Base-by-base conservation (phyloP, 2,888 invertebrate species). In the Agonopterix subpropinquella region DNA sequence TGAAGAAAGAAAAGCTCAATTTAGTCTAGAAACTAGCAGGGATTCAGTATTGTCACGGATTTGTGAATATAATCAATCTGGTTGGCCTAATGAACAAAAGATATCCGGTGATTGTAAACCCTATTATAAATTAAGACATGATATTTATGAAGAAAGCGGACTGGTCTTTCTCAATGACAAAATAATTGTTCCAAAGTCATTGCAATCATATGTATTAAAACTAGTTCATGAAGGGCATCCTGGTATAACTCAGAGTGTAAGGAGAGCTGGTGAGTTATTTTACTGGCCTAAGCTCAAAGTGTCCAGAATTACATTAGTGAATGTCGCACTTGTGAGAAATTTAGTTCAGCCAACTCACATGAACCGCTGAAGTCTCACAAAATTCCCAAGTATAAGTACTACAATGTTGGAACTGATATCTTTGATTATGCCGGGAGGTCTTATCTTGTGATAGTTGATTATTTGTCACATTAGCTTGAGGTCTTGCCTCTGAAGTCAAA, bases 401-500 rank as follows among this genome's bases (percentile, higher is more conserved):
- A 28, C 3, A 53, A 55, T 50, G 46, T 55, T 36, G 53, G 53
- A 5, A 45, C 44, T 11, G 50, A 55, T n/a, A 55, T 55, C 8
- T 37, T 53, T 7, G 55, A 55, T n/a, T 47, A 50, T 36, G 28
- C 5, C 7, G 50, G 48, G 13, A 52, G 52, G 41, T 43, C 7
- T 11, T 54, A 44, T 10, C 11, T 55, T 15, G 53, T 53, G 4
- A 44, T 51, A 10, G 37, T 52, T 9, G 54, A 54, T 44, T 52
- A 52, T 39, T 49, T 51, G 41, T 50, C 54, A 4, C 52, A 54
- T 43, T 54, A 52, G 54, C 13, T 54, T 2, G 54, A 54, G 36
- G 11, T 54, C 4, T 18, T 44, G 9, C 50, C 52, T n/a, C 28
- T 54, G 8, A 11, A 11, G 10, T 36, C 46, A 42, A 54, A 54